Percentiles rank a stretch among this genome's conserved stretches.
Evolutionary conservation across 2,797 vertebrate species (phyloP).

Genomic region (Rhinichthys osculus): DNA sequence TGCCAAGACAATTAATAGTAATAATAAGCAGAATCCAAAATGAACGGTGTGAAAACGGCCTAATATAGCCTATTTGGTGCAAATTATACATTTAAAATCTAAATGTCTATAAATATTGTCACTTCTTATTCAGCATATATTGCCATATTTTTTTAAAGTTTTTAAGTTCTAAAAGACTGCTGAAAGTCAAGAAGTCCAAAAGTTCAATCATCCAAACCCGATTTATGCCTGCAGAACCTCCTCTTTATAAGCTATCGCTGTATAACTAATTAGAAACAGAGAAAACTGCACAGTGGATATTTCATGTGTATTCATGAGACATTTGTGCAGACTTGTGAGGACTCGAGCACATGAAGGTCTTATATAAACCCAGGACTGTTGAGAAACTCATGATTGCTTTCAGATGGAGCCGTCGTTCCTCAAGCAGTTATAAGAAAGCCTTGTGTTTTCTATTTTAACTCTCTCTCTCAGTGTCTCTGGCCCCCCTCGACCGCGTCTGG

Average conservation of each 20-base stretch:
- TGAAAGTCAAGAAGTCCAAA: background rate
- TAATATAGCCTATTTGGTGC: background rate
- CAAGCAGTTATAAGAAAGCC: constrained; percentile 19
- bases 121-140: background rate
- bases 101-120: too few species aligned
- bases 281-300: background rate
- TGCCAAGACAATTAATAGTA: background rate
- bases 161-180: background rate
- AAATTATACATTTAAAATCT: background rate
- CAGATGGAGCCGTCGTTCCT: constrained; percentile 35
- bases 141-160: background rate
- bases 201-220: background rate
- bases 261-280: constrained; percentile 6
- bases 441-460: constrained; percentile 13
- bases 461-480: constrained; percentile 9
- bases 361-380: constrained; percentile 23
- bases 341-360: constrained; percentile 11
- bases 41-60: background rate
- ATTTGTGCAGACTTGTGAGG: constrained; percentile 8
- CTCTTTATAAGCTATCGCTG: constrained; percentile 1
- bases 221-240: background rate
- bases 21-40: background rate
- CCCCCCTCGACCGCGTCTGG: background rate
- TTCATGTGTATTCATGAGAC: constrained; percentile 10
- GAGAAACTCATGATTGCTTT: constrained; percentile 43